A percentile compares a stretch with the other conserved stretches of the same genome.
Evolutionary conservation across 2,113 vertebrate species (phyloP).

Genomic region (Orientallactaga bullata): DNA sequence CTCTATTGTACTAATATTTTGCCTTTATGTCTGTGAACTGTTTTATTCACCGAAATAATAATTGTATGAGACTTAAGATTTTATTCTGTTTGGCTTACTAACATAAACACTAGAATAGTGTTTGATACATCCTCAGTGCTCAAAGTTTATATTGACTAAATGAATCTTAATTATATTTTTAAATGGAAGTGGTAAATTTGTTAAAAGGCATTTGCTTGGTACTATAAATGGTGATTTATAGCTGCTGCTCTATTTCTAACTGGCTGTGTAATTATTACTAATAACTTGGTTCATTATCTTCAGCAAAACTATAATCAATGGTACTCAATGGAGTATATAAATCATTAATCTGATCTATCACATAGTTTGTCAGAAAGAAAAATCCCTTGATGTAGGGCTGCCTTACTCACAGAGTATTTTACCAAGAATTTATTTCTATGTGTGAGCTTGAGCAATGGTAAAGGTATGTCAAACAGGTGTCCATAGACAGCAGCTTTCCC

Average conservation of each 20-base stretch:
- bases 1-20: neutral
- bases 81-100: conserved; percentile 19
- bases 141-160: neutral
- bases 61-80: neutral
- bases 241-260: conserved; percentile 55
- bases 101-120: neutral
- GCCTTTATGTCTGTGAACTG: neutral
- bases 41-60: neutral
- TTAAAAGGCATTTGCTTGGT: neutral
- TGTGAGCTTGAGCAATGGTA: neutral
- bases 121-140: neutral
- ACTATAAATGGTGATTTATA: conserved; percentile 8
- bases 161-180: neutral
- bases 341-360: neutral
- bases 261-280: conserved; percentile 57
- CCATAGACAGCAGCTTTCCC: neutral
- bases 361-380: conserved; percentile 1
- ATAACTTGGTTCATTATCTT: conserved; percentile 59
- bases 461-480: neutral
- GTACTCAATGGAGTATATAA: conserved; percentile 49
- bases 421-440: neutral
- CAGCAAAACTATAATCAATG: conserved; percentile 48
- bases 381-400: neutral
- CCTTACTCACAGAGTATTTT: neutral
- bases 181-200: neutral